Percentiles rank a stretch among this genome's conserved stretches.
phyloP scores from a whole-genome alignment of 2,888 invertebrate species.

The Tetanocera ferruginea region DNA sequence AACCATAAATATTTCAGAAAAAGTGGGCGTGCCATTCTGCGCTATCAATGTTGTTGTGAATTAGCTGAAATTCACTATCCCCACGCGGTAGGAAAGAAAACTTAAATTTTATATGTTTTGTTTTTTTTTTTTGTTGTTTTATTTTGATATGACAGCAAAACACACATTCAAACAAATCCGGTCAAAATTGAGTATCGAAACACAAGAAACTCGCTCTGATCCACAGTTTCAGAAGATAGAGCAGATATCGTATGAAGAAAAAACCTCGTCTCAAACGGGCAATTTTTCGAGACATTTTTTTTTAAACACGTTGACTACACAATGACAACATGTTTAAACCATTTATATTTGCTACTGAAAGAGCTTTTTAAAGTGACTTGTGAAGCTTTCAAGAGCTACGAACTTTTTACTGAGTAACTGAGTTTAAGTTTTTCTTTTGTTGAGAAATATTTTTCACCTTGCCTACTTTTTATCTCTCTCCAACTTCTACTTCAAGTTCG shows the following conservation, averaged over 20 bases:
- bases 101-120: background rate
- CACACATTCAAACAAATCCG: background rate
- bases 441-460: constrained; percentile 11
- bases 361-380: background rate
- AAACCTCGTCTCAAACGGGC: constrained; percentile 19
- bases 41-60: constrained; percentile 72
- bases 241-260: constrained; percentile 3
- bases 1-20: constrained; percentile 68
- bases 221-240: background rate
- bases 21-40: constrained; percentile 71
- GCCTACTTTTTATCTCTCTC: background rate
- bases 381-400: constrained; percentile 4
- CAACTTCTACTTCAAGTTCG: constrained; percentile 16
- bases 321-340: background rate
- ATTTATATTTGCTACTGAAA: background rate
- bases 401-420: constrained; percentile 27
- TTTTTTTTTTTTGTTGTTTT: background rate
- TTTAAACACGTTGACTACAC: background rate
- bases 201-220: background rate
- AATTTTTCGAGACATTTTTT: background rate
- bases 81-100: constrained; percentile 69
- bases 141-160: constrained; percentile 20
- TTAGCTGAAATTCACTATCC: constrained; percentile 71
- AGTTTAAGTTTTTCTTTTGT: constrained; percentile 15
- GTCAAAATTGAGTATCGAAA: constrained; percentile 9